Evolutionary conservation across 2,113 vertebrate genomes (phyloP).

Genomic region (Megalops atlanticus): DNA sequence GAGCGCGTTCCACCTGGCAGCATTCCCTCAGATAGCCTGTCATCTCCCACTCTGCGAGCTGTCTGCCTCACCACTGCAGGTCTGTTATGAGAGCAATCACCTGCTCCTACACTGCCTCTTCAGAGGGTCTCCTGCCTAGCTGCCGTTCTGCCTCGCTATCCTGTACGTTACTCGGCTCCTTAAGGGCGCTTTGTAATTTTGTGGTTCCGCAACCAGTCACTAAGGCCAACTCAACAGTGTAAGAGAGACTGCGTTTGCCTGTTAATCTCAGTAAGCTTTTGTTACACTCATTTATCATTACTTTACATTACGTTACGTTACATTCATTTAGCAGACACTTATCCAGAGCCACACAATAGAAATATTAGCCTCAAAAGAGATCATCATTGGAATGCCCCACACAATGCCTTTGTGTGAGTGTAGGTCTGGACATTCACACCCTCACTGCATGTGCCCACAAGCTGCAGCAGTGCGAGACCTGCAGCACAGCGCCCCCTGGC

Average conservation of each 20-base stretch:
- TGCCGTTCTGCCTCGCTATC: neutral
- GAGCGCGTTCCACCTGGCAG: neutral
- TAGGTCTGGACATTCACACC: too few species aligned
- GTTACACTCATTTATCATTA: too few species aligned
- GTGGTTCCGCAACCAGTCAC: too few species aligned
- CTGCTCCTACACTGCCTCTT: neutral
- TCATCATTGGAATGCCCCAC: too few species aligned
- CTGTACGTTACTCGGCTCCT: neutral
- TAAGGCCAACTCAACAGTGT: slow-evolving; percentile 68
- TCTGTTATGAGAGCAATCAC: neutral
- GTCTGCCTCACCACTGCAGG: neutral
- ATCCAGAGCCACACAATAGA: too few species aligned
- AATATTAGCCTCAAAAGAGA: too few species aligned
- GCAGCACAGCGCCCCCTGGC: neutral
- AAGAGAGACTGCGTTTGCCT: slow-evolving; percentile 79
- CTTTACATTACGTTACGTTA: too few species aligned
- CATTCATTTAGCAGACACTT: too few species aligned
- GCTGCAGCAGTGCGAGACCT: neutral
- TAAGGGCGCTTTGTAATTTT: neutral
- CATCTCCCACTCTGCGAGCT: neutral
- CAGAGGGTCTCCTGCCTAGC: neutral
- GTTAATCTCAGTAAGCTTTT: too few species aligned
- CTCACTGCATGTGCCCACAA: too few species aligned
- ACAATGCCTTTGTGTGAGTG: too few species aligned
- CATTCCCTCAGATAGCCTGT: neutral